Evolutionary conservation across 2,888 invertebrate genomes (phyloP), one percentile per base, ranked within the genome.

Genomic region (Meteorus colon): DNA sequence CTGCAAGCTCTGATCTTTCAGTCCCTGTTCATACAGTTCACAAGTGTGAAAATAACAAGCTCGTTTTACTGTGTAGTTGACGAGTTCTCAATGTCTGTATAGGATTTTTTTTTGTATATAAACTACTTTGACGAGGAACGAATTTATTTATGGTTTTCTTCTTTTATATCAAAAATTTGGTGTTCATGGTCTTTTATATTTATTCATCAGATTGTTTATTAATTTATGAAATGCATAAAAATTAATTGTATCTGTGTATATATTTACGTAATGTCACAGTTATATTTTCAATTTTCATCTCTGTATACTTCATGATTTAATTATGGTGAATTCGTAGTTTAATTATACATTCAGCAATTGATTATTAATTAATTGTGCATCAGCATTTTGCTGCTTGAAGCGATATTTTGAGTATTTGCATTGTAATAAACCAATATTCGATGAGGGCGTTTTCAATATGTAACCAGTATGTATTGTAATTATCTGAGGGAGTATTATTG

Each of bases 21-120:
- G 60, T 72, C 59, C 60, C 65, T 55, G 66, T 77, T 48, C 68
- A 63, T 62, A 59, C 60, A 70, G 34, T 78, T 81, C 81, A 79
- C 79, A 81, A 86, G 87, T 86, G 87, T 82, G 86, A 87, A 87
- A 88, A 88, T 89, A 89, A 89, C 88, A 86, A 89, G 88, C 86
- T 83, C 72, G 68, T 51, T 51, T 51, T 31, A 48, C 27, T 12
- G 66, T 72, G 34, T 41, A 41, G 60, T 14, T 73, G 41, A 45
- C 19, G 5, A 8, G 27, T 31, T 6, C 29, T n/a, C 31, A 16
- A 29, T 27, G 41, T 41, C 41, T 8, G 8, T 41, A 12, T 24
- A 12, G 6, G 41, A 60, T 71, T 29, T 71, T 45, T 71, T 71
- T 55, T 45, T 14, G 27, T 63, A 27, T 19, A n/a, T 19, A 45